Evolutionary conservation across 2,797 vertebrate species (phyloP).

Genomic region (Lepus townsendii): DNA sequence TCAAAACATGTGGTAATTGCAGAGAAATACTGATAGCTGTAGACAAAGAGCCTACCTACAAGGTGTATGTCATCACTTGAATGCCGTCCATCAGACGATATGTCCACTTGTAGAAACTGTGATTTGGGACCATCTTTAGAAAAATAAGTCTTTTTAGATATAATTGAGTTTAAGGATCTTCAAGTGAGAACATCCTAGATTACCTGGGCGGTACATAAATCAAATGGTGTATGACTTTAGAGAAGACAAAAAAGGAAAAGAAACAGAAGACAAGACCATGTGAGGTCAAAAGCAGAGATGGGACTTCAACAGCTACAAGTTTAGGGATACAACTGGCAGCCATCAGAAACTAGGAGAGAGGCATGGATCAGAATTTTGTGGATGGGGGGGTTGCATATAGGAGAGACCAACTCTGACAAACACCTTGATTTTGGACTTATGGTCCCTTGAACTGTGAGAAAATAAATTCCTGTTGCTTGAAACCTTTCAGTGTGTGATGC

Average conservation of each 20-base stretch:
- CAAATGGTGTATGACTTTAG: not conserved
- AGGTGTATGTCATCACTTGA: not conserved
- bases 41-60: not conserved
- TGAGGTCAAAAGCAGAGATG: not conserved
- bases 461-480: not conserved
- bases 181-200: not conserved
- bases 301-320: not conserved
- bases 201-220: not conserved
- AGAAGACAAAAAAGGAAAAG: not conserved
- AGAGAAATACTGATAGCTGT: not conserved
- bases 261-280: not conserved
- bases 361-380: not conserved
- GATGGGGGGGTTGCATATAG: not conserved
- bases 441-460: not conserved
- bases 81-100: not conserved
- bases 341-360: not conserved
- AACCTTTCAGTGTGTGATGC: not conserved
- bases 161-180: conserved; percentile 12
- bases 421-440: not conserved
- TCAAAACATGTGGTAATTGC: not conserved
- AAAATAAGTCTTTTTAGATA: not conserved
- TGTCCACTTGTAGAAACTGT: not conserved
- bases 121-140: not conserved
- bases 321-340: not conserved
- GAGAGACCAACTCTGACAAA: not conserved